Evolutionary conservation across 1,140 invertebrate genomes (phyloP).

Genomic region (Pomacea maculata): DNA sequence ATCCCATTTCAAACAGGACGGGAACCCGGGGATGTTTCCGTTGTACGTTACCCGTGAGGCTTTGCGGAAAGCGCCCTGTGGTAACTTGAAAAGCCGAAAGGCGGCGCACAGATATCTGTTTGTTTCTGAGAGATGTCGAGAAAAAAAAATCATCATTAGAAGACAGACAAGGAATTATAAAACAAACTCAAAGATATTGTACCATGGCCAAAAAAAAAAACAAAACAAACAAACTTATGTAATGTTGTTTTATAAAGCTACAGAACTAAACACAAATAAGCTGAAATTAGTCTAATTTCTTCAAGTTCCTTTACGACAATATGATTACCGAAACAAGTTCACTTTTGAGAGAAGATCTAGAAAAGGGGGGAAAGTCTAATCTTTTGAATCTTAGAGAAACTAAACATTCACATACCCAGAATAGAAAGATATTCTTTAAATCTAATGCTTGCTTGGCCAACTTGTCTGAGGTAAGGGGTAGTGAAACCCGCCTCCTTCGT

Average conservation of each 20-base stretch:
- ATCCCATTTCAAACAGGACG: not conserved
- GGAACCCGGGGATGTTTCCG: constrained; percentile 3
- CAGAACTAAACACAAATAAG: no score
- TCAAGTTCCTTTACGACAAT: no score
- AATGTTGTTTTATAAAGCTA: no score
- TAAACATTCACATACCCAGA: constrained; percentile 9
- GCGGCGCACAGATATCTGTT: constrained; percentile 15
- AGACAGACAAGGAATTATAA: no score
- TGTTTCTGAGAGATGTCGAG: not conserved
- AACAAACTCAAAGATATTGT: no score
- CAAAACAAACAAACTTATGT: no score
- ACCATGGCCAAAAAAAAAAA: no score
- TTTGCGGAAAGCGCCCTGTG: not conserved
- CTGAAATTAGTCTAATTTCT: no score
- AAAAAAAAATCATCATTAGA: not conserved
- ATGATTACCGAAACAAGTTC: no score
- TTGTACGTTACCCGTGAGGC: constrained; percentile 13
- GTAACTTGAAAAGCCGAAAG: constrained; percentile 7
- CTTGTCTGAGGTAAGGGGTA: constrained; percentile 17
- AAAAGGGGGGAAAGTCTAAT: not conserved
- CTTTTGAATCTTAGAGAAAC: not conserved
- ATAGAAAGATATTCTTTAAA: constrained; percentile 15
- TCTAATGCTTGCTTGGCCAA: constrained; percentile 12
- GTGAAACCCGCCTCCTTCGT: constrained; percentile 16
- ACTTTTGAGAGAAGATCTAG: not conserved